Base-by-base conservation (phyloP, 2,888 invertebrate species). In the Xylota segnis region DNA sequence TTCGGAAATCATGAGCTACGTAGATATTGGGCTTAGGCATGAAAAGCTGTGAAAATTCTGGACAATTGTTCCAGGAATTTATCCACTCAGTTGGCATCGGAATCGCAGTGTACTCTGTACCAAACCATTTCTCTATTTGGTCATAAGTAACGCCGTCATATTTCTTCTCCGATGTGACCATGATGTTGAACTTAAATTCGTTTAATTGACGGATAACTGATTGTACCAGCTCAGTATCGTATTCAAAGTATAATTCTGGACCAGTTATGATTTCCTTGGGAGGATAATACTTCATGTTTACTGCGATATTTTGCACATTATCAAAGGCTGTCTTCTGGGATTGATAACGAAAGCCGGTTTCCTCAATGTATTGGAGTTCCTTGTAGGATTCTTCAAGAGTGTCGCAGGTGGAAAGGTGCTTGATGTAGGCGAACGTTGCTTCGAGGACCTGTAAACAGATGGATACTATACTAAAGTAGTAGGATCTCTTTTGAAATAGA, bases 211-310 rank as follows among this genome's bases (percentile, higher is more conserved):
- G 77, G 0, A 92, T 89, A 1, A 92, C 72, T 2, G 89, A 88
- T 10, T 74, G 50, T 2, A 92, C 86, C 43, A 90, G 95, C 91
- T 95, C 93, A 0, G 96, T 95, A 90, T 97, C 94, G 90, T 96
- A 98, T 87, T 97, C 95, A 89, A 95, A 96, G 90, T 95, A 95
- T 0, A 98, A 92, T 71, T 95, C 93, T 50, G 94, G 94, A 0
- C 97, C 98, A 0, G 95, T 95, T 74, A 98, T 94, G 90, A 96
- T 96, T 91, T 97, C 95, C 88, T 95, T 93, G 0, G 97, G 95
- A 0, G 96, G 95, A 92, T 95, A 98, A 89, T 95, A 94, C 88
- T 97, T 97, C 96, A 97, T 96, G 88, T 95, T 95, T 89, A 96
- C 95, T 2, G 95, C 94, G 9, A 98, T 89, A 37, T 94, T 93